Evolutionary conservation across 2,113 vertebrate species (phyloP), one percentile per base, ranked within the genome.

Genomic region (Panthera leo): DNA sequence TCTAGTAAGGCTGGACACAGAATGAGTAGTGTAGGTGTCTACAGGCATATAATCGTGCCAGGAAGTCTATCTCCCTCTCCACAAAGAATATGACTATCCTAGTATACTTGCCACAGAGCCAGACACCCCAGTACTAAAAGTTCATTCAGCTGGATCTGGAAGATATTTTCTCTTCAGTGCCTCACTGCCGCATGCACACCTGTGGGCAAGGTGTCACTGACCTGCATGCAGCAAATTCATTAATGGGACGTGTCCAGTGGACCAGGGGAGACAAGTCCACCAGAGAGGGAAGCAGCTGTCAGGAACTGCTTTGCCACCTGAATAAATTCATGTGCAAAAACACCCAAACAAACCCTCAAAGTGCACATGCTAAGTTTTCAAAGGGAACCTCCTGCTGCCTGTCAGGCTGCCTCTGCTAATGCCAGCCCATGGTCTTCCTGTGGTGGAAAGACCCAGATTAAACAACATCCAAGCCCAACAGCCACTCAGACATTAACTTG

Each of bases 281-380:
- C 8, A n/a, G 23, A 80, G 6, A 76, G 4, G 8, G 45, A 31
- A 85, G 63, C 48, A 79, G 58, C 31, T 45, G 1, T 48, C 1
- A 1, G 8, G 5, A 80, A 53, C 2, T 23, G 31, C 58, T 84
- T 90, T 85, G 34, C 23, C 65, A 7, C 13, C 7, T 75, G 36
- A 73, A 75, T 70, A 92, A 82, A 48, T 93, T 78, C 89, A 84
- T 78, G 42, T 11, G 6, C 53, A 25, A n/a, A 83, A 58, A n/a
- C 29, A 63, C 7, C 42, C 45, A 51, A 51, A 71, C 29, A 58
- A 27, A 31, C 25, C 18, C n/a, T n/a, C 18, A 14, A 14, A 53
- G 27, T 51, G 29, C 23, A 31, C 58, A 65, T 61, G 9, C 21
- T 21, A 3, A 10, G 14, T 27, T 79, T 89, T 84, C 70, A 27